phyloP scores from a whole-genome alignment of 2,113 vertebrate genomes.

The Corapipo altera region DNA sequence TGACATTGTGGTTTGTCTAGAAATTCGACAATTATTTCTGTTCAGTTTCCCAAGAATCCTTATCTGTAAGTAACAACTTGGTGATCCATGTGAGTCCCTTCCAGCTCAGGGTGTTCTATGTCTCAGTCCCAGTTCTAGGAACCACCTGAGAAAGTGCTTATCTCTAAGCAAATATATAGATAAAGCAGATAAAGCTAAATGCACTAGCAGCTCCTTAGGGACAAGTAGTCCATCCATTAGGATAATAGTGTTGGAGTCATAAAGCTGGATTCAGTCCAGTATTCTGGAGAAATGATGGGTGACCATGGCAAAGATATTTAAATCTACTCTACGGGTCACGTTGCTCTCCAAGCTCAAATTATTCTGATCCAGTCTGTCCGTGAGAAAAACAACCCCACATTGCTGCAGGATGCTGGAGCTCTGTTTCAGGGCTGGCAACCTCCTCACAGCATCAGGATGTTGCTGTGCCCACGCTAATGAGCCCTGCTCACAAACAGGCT shows the following conservation, averaged over 20 bases:
- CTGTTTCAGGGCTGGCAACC: background rate
- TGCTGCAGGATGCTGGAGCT: background rate
- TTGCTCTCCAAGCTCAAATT: background rate
- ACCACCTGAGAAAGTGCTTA: background rate
- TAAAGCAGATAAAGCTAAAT: background rate
- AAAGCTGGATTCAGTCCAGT: background rate
- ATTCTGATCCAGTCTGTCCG: background rate
- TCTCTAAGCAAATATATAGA: background rate
- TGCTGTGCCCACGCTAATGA: background rate
- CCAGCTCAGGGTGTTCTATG: background rate
- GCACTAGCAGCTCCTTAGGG: background rate
- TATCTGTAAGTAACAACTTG: background rate
- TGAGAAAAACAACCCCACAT: background rate
- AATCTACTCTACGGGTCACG: background rate
- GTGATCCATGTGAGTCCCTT: accelerated
- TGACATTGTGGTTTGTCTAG: background rate
- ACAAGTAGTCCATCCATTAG: background rate
- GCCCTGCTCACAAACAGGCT: background rate
- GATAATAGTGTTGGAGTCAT: background rate
- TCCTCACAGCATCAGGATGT: background rate
- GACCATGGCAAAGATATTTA: background rate
- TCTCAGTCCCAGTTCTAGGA: background rate
- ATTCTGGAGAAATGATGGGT: background rate
- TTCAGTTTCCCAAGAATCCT: background rate
- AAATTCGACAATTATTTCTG: background rate